phyloP scores from a whole-genome alignment of 1,140 invertebrate genomes.

The Belonocnema kinseyi region DNA sequence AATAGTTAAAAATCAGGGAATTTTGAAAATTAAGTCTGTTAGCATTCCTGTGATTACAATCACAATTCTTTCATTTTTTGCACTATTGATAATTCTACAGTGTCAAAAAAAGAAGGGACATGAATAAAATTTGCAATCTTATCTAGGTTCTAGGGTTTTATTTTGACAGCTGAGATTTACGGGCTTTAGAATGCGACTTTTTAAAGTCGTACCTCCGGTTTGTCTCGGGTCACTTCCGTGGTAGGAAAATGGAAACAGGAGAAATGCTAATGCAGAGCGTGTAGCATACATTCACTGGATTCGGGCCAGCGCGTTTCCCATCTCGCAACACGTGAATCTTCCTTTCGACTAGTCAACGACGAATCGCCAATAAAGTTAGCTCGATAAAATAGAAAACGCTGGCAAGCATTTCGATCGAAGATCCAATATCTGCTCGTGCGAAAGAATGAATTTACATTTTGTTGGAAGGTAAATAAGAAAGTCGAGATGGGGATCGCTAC shows the following conservation, averaged over 20 bases:
- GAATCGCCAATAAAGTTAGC: conserved; percentile 15
- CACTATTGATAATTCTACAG: too few species aligned
- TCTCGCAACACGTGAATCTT: conserved; percentile 21
- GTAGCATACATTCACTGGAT: not conserved
- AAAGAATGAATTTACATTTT: conserved; percentile 23
- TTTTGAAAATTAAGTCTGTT: too few species aligned
- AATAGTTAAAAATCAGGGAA: too few species aligned
- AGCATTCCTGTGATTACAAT: too few species aligned
- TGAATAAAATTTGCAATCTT: too few species aligned
- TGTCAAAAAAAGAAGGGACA: too few species aligned
- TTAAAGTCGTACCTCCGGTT: not conserved
- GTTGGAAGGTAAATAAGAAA: conserved; percentile 5
- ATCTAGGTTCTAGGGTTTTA: too few species aligned
- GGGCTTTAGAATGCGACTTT: not conserved
- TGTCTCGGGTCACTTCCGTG: conserved; percentile 3
- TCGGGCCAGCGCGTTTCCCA: conserved; percentile 12
- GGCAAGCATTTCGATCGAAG: not conserved
- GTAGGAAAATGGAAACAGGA: conserved; percentile 10
- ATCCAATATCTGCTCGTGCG: conserved; percentile 17
- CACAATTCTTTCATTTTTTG: too few species aligned
- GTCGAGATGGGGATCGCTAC: not conserved
- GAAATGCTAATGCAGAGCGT: conserved; percentile 1
- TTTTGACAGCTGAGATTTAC: not conserved
- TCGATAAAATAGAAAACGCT: conserved; percentile 18
- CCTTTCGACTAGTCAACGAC: conserved; percentile 13